Percentiles rank a stretch among this genome's conserved stretches.
These are phyloP conservation scores for Mola mola DNA, from an alignment of 2,113 vertebrate genomes.

Conservation along the genomic window DNA sequence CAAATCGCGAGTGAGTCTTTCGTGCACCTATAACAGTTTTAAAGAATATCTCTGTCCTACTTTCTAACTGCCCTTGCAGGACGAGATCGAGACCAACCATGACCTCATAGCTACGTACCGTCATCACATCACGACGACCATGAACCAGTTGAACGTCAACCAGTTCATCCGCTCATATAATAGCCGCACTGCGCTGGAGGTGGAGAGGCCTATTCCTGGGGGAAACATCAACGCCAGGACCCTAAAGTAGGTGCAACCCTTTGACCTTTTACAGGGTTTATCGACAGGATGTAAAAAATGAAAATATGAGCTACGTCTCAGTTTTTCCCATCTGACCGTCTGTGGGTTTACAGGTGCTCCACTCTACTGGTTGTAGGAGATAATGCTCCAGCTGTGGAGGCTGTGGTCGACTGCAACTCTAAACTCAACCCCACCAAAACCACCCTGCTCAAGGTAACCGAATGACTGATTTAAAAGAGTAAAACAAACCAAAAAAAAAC, in stretches of 20 bases:
- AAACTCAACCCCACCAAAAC: slow-evolving; percentile 84
- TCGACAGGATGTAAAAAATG: neutral
- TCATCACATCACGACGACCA: slow-evolving; percentile 87
- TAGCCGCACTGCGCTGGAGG: slow-evolving; percentile 88
- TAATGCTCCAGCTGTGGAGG: slow-evolving; percentile 87
- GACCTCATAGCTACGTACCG: slow-evolving; percentile 92
- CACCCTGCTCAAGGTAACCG: slow-evolving; percentile 81
- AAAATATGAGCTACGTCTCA: neutral
- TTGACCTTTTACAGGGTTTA: neutral
- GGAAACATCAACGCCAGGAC: slow-evolving; percentile 80
- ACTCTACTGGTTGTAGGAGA: slow-evolving; percentile 89
- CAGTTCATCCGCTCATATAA: slow-evolving; percentile 93
- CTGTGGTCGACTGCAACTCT: slow-evolving; percentile 85
- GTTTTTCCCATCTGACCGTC: neutral
- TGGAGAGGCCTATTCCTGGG: slow-evolving; percentile 88
- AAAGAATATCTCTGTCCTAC: too few species aligned
- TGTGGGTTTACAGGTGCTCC: slow-evolving; percentile 79
- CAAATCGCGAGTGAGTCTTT: too few species aligned
- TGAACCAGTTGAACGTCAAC: slow-evolving; percentile 92
- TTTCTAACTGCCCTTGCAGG: slow-evolving; percentile 77
- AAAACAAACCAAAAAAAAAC: neutral
- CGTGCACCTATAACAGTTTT: too few species aligned
- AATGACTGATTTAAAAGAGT: neutral
- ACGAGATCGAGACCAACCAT: slow-evolving; percentile 90
- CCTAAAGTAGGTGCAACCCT: slow-evolving; percentile 80